Base-by-base conservation (phyloP, 2,888 invertebrate genomes). In the Abscondita cerata region DNA sequence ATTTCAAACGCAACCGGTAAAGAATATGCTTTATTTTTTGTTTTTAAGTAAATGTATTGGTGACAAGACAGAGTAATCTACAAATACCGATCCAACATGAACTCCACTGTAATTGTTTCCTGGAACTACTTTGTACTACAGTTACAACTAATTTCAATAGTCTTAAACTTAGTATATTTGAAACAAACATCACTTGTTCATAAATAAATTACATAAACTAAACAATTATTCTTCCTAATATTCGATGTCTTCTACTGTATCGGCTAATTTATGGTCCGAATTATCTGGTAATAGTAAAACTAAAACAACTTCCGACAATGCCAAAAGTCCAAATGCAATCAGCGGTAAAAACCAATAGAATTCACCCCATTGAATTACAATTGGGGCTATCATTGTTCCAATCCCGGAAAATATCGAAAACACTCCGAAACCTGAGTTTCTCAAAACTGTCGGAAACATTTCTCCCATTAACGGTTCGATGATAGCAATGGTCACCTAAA, bases 391-490 rank as follows among this genome's bases (percentile, higher is more conserved):
- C 84, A 92, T 90, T 0, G 92, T 90, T n/a, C 92, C 93, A 44
- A 92, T 80, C 63, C 92, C 83, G 1, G 91, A 90, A 70, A 89
- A 90, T 80, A 89, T 89, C 0, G 90, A 87, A 48, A 90, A 89
- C 0, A 86, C 83, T 9, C 92, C 91, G 48, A 93, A 85, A 1
- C 91, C 92, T n/a, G 87, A 87, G 73, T 93, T 93, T 13, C 93
- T 83, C 2, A 90, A 85, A 13, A 90, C 83, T 0, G 93, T 93
- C 6, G 93, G 93, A 73, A 88, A 92, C 33, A 92, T 77, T 78
- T 93, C 93, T 0, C 91, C 90, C 6, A 90, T 87, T 75, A 87
- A 91, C 13, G 93, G 83, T 76, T 90, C 93, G 57, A 91, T 80
- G 0, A 88, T 83, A 52, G 81, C 88, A 55, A 77, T 71, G 0